These are phyloP conservation scores for Cephalopachus bancanus DNA, from an alignment of 2,797 vertebrate genomes.

Conservation along the genomic window DNA sequence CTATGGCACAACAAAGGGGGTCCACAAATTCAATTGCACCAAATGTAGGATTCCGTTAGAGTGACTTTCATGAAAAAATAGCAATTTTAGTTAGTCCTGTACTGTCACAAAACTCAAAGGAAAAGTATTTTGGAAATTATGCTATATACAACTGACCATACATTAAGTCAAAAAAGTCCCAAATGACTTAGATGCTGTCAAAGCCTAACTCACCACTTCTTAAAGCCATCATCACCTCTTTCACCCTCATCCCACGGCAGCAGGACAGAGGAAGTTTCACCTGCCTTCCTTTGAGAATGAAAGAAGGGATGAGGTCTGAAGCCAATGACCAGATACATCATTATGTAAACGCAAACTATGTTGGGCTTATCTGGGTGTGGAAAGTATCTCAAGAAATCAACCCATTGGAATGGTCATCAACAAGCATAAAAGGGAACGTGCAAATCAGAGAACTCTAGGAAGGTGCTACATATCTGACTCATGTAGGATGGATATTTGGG, in stretches of 20 bases:
- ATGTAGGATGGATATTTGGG: no score
- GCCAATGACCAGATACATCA: not conserved
- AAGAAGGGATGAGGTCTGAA: not conserved
- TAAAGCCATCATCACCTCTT: not conserved
- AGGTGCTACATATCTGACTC: rapidly evolving
- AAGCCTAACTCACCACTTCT: not conserved
- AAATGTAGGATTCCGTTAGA: not conserved
- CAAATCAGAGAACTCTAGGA: not conserved
- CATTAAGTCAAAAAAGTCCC: rapidly evolving
- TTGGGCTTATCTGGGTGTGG: not conserved
- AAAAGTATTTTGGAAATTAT: not conserved
- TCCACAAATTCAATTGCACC: not conserved
- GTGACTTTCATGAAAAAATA: not conserved
- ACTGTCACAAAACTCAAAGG: not conserved
- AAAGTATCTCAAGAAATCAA: not conserved
- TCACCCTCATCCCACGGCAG: rapidly evolving
- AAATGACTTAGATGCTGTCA: not conserved
- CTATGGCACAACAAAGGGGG: not conserved
- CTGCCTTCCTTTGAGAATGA: not conserved
- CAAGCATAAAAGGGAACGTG: not conserved
- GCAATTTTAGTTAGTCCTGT: not conserved
- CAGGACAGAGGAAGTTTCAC: not conserved
- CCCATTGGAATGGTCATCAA: not conserved
- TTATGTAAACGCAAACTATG: not conserved
- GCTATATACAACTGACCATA: not conserved